A percentile compares a stretch with the other conserved stretches of the same genome.
Conservation (phyloP, 1,140 invertebrate genomes). For the Babylonia areolata region DNA sequence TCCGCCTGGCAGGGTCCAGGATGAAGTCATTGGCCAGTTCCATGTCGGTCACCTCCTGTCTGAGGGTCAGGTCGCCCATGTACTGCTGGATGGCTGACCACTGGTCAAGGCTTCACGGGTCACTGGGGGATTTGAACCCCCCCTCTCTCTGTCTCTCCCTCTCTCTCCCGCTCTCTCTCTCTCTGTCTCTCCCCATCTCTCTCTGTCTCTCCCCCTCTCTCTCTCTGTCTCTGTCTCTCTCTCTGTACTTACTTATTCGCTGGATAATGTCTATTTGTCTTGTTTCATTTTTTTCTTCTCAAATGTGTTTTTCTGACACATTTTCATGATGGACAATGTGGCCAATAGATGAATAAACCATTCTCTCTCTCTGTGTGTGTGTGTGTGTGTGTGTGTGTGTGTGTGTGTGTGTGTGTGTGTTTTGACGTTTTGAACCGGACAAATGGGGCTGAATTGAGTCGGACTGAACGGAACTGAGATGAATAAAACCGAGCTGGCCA, state of each 20-base stretch:
- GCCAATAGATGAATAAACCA: no score
- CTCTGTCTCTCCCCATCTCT: neutral
- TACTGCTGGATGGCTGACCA: slow-evolving; percentile 49
- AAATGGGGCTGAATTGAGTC: no score
- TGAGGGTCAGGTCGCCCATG: slow-evolving; percentile 49
- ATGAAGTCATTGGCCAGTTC: slow-evolving; percentile 50
- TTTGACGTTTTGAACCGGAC: no score
- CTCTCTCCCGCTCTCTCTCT: no score
- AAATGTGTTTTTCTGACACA: no score
- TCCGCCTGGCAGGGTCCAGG: slow-evolving; percentile 50
- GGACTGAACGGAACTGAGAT: no score
- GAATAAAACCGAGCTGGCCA: no score
- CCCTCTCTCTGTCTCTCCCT: slow-evolving; percentile 1
- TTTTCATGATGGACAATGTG: no score
- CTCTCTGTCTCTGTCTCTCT: neutral
- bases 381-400: slow-evolving; percentile 19
- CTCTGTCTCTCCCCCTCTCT: neutral
- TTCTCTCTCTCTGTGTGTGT: no score
- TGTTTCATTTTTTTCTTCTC: no score
- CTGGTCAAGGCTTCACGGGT: slow-evolving; percentile 7
- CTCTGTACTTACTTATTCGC: no score
- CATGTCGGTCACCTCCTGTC: slow-evolving; percentile 35
- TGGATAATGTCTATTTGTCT: no score
- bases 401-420: slow-evolving; percentile 10
- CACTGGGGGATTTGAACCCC: neutral